Conservation (phyloP, 2,797 vertebrate species). For the Heterohyrax brucei region DNA sequence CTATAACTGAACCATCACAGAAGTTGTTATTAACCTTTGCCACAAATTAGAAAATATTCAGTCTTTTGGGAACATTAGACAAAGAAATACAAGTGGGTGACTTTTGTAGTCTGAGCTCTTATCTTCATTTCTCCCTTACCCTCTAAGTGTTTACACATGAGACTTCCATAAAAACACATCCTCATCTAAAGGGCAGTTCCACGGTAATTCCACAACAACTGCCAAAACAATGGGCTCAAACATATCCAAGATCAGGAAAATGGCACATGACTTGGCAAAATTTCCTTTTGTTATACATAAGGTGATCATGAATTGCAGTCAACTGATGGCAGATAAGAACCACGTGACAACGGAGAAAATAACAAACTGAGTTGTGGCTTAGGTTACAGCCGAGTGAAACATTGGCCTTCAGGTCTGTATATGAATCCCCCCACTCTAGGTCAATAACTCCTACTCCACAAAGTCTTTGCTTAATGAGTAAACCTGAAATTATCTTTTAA, state of each 20-base stretch:
- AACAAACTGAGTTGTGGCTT: neutral
- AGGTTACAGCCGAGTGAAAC: neutral
- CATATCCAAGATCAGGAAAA: too few relatives aligned
- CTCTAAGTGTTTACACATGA: slow-evolving; percentile 52
- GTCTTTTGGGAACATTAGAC: slow-evolving; percentile 1
- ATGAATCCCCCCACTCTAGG: neutral
- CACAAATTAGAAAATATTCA: neutral
- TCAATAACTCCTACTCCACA: accelerated
- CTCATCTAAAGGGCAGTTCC: neutral
- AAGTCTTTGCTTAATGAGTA: neutral
- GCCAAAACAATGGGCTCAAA: too few relatives aligned
- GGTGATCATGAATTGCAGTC: too few relatives aligned
- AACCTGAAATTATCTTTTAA: neutral
- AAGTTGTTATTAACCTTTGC: neutral
- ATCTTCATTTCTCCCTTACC: slow-evolving; percentile 9
- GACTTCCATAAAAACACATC: neutral
- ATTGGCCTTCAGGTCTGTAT: neutral
- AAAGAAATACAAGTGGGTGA: neutral
- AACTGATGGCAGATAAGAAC: too few relatives aligned
- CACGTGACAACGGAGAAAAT: neutral
- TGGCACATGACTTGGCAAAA: too few relatives aligned
- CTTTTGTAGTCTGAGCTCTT: neutral
- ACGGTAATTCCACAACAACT: too few relatives aligned
- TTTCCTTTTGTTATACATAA: too few relatives aligned
- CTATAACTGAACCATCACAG: neutral